A percentile compares a stretch with the other conserved stretches of the same genome.
phyloP scores from a whole-genome alignment of 1,140 invertebrate species.

The Teleogryllus occipitalis region DNA sequence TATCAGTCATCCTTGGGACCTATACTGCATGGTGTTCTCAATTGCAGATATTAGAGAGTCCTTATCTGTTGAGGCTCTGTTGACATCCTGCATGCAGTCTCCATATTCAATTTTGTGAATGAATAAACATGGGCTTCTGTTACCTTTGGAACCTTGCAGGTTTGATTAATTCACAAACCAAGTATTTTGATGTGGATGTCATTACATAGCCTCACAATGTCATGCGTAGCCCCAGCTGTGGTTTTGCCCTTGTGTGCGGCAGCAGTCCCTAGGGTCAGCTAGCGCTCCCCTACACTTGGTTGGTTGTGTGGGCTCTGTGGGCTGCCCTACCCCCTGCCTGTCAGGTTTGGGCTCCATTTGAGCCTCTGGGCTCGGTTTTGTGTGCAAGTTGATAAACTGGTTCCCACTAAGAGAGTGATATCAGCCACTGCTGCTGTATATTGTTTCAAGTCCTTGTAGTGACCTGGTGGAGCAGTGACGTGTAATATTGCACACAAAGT shows the following conservation, averaged over 20 bases:
- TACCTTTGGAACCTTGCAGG: neutral
- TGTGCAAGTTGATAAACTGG: neutral
- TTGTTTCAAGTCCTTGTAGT: no score
- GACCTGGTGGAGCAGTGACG: neutral
- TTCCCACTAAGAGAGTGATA: neutral
- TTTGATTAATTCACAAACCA: neutral
- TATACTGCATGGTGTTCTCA: neutral
- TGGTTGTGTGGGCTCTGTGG: neutral
- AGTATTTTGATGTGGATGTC: neutral
- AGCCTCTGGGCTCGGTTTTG: constrained; percentile 2
- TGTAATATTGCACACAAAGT: neutral
- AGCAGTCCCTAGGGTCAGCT: neutral
- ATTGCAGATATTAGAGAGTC: neutral
- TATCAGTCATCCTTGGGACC: neutral
- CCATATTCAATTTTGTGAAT: neutral
- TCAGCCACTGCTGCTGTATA: neutral
- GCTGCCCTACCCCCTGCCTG: neutral
- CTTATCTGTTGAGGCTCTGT: neutral
- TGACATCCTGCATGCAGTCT: constrained; percentile 3
- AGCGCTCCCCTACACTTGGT: neutral
- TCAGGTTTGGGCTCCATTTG: constrained; percentile 3
- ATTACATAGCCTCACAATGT: neutral
- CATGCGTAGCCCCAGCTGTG: neutral
- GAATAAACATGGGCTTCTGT: neutral
- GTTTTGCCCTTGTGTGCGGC: neutral